Conservation (phyloP, 2,113 vertebrate species). For the Protomyctophum bolini region DNA sequence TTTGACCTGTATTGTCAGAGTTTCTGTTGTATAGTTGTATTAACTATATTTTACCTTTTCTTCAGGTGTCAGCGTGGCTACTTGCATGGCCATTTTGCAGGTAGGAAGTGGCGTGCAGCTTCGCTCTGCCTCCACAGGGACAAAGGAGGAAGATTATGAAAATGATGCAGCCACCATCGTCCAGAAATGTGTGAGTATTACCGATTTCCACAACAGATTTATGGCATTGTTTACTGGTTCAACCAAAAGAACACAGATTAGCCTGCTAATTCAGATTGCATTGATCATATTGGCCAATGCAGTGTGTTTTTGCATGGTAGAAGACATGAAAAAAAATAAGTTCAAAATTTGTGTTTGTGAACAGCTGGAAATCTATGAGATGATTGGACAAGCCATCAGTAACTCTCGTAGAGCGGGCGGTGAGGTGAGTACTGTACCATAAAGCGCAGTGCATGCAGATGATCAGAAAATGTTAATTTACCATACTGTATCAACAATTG, state of each 20-base stretch:
- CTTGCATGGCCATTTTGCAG: conserved; percentile 98
- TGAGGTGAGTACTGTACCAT: conserved; percentile 81
- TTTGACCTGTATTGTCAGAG: no score
- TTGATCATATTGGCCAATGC: no score
- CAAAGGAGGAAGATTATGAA: conserved; percentile 98
- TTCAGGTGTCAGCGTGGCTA: conserved; percentile 94
- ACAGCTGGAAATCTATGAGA: conserved; percentile 98
- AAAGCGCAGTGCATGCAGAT: no score
- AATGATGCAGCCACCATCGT: conserved; percentile 98
- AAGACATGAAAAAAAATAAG: conserved; percentile 10
- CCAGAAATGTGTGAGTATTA: conserved; percentile 95
- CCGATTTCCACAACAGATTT: not conserved
- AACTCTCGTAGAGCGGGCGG: conserved; percentile 94
- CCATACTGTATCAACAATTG: not conserved
- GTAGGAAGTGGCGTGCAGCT: conserved; percentile 94
- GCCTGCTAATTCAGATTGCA: no score
- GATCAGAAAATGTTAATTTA: not conserved
- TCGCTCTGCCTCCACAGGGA: conserved; percentile 90
- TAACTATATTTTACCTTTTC: not conserved
- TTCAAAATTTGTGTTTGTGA: conserved; percentile 39
- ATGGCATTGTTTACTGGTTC: not conserved
- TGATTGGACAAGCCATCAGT: conserved; percentile 98
- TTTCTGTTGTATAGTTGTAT: no score
- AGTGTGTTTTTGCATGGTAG: not conserved
- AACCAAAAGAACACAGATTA: no score